A percentile compares a stretch with the other conserved stretches of the same genome.
These are phyloP conservation scores for Platysternon megacephalum DNA, from an alignment of 2,113 vertebrate species.

Conservation along the genomic window DNA sequence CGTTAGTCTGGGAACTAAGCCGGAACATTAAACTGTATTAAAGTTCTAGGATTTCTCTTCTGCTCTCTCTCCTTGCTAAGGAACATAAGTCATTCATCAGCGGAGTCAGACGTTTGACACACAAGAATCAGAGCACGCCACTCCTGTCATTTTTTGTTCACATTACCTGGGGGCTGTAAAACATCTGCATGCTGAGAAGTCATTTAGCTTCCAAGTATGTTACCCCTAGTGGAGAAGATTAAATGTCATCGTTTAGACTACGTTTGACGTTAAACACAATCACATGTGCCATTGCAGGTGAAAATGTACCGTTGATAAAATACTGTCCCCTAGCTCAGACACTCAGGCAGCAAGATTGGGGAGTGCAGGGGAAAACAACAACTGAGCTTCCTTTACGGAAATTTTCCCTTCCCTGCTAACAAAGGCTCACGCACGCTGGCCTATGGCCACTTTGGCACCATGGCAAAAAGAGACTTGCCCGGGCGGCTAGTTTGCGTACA, in stretches of 20 bases:
- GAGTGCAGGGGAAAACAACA: accelerated
- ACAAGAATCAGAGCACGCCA: accelerated
- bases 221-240: not conserved
- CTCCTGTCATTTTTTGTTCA: not conserved
- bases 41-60: not conserved
- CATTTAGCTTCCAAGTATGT: not conserved
- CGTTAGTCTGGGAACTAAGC: not conserved
- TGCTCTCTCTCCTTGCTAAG: accelerated
- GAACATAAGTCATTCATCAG: not conserved
- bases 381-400: accelerated
- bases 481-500: accelerated
- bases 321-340: not conserved
- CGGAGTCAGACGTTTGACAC: accelerated
- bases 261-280: not conserved
- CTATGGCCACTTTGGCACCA: accelerated
- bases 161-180: not conserved
- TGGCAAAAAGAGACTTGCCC: not conserved
- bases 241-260: not conserved
- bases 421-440: accelerated
- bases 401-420: not conserved
- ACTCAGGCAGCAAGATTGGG: not conserved
- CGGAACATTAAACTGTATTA: not conserved
- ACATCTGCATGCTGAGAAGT: not conserved
- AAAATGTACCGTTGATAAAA: not conserved
- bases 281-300: not conserved